phyloP scores from a whole-genome alignment of 1,140 invertebrate genomes.

The Belonocnema kinseyi region DNA sequence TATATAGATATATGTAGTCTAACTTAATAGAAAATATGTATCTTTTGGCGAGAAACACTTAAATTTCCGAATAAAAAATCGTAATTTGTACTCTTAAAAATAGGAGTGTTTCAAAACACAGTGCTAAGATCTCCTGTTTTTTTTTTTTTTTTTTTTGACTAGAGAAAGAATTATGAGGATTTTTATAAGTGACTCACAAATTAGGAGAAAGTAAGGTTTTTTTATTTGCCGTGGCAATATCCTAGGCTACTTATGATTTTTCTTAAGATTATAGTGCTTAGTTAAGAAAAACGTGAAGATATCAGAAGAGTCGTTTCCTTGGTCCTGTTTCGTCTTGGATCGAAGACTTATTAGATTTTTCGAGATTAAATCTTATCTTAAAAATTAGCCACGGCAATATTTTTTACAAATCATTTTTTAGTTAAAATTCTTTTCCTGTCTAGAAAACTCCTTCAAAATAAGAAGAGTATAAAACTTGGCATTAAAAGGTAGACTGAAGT shows the following conservation, averaged over 20 bases:
- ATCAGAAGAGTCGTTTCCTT: constrained; percentile 30
- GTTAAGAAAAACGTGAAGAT: constrained; percentile 12
- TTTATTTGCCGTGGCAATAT: not conserved
- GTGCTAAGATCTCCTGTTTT: constrained; percentile 13
- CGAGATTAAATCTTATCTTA: constrained; percentile 26
- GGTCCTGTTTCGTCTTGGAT: constrained; percentile 30
- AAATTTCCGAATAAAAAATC: not conserved
- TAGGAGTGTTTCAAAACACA: constrained; percentile 3
- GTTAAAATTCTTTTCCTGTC: no score
- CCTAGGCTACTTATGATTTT: constrained; percentile 11
- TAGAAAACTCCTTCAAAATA: no score
- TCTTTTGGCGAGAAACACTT: not conserved
- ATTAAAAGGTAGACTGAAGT: no score
- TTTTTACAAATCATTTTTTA: not conserved
- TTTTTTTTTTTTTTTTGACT: constrained; percentile 4
- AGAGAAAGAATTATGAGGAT: constrained; percentile 12
- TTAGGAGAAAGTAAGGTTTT: constrained; percentile 1
- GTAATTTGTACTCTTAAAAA: constrained; percentile 23
- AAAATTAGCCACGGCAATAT: constrained; percentile 25
- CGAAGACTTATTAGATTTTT: constrained; percentile 25
- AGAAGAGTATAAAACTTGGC: no score
- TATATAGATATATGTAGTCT: no score
- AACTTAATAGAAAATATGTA: not conserved
- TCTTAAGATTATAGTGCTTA: constrained; percentile 21
- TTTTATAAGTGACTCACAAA: constrained; percentile 7